Evolutionary conservation across 1,140 invertebrate genomes (phyloP).

Genomic region (Yoshiicerus persimilis): DNA sequence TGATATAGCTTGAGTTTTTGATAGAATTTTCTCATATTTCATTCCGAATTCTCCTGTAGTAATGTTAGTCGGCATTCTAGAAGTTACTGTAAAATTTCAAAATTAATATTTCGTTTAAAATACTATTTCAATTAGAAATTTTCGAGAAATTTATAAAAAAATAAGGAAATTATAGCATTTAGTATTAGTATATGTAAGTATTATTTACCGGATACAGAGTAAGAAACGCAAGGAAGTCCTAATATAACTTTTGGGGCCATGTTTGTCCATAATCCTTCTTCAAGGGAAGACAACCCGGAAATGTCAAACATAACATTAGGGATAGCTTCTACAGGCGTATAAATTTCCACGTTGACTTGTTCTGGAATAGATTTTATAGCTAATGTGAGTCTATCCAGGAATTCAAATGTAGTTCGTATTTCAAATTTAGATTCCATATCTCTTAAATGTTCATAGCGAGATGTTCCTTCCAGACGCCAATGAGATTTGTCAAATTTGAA

Average conservation of each 20-base stretch:
- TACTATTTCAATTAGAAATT: no score
- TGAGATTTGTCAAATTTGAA: slow-evolving; percentile 16
- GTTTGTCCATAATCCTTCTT: slow-evolving; percentile 3
- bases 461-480: slow-evolving; percentile 39
- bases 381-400: slow-evolving; percentile 42
- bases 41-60: slow-evolving; percentile 8
- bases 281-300: slow-evolving; percentile 15
- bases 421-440: slow-evolving; percentile 50
- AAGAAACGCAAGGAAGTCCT: slow-evolving; percentile 38
- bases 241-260: slow-evolving; percentile 35
- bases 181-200: background rate
- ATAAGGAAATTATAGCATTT: no score
- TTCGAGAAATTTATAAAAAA: no score
- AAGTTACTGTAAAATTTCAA: background rate
- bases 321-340: slow-evolving; percentile 35
- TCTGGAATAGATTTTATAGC: slow-evolving; percentile 31
- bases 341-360: slow-evolving; percentile 36
- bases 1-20: background rate
- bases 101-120: background rate
- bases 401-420: slow-evolving; percentile 49
- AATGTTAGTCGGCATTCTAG: background rate
- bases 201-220: slow-evolving; percentile 30
- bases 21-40: background rate
- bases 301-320: slow-evolving; percentile 39
- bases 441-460: slow-evolving; percentile 40